Percentiles rank a stretch among this genome's conserved stretches.
These are phyloP conservation scores for Urocynchramus pylzowi DNA, from an alignment of 2,113 vertebrate genomes.

Conservation along the genomic window DNA sequence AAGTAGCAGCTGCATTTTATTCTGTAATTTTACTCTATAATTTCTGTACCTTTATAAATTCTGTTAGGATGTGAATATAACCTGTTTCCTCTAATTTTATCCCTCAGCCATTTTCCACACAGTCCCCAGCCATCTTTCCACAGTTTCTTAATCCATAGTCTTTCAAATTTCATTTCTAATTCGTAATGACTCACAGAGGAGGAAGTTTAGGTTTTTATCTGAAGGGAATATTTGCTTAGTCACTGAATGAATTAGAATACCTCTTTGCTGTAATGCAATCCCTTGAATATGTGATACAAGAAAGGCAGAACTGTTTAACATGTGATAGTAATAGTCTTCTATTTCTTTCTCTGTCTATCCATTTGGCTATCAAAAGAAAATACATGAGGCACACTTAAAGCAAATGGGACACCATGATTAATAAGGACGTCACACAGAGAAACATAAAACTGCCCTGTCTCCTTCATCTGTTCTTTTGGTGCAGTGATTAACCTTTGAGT, in stretches of 20 bases:
- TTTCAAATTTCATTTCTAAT: not conserved
- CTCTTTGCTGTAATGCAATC: not conserved
- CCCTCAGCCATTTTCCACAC: not conserved
- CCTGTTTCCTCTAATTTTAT: not conserved
- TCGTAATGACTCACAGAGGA: not conserved
- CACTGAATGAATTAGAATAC: not conserved
- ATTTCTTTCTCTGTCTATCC: slow-evolving; percentile 45
- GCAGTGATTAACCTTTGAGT: slow-evolving; percentile 82
- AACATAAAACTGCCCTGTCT: slow-evolving; percentile 74
- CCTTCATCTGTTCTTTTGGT: slow-evolving; percentile 74
- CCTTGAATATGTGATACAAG: not conserved
- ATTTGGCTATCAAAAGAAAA: slow-evolving; percentile 62
- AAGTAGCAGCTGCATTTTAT: not conserved
- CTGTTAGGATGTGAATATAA: not conserved
- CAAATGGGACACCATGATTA: slow-evolving; percentile 65
- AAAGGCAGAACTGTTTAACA: not conserved
- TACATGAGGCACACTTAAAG: slow-evolving; percentile 54
- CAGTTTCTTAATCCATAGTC: not conserved
- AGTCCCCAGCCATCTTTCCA: not conserved
- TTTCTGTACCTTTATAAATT: not conserved
- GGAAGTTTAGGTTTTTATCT: not conserved
- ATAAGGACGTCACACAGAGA: slow-evolving; percentile 68
- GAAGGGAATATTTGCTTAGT: not conserved
- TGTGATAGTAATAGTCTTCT: not conserved
- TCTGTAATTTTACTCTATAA: not conserved